phyloP scores from a whole-genome alignment of 2,797 vertebrate genomes.

The Pseudomugil tenellus region DNA sequence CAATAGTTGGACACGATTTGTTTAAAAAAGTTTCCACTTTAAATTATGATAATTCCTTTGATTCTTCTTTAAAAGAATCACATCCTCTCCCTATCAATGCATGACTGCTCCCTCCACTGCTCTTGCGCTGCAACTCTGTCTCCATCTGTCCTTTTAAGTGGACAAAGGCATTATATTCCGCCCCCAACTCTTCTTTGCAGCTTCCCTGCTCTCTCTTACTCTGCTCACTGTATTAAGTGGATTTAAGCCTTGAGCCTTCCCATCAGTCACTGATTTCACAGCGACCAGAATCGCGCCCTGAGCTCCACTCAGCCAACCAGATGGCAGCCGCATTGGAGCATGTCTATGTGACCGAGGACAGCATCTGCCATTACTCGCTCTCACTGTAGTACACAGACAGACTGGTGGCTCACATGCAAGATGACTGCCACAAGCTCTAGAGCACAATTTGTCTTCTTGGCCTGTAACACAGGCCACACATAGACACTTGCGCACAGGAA shows the following conservation, averaged over 20 bases:
- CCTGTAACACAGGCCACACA: constrained; percentile 1
- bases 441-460: constrained; percentile 46
- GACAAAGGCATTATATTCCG: constrained; percentile 46
- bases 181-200: background rate
- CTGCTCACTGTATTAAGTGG: constrained; percentile 39
- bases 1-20: background rate
- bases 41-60: background rate
- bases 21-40: constrained; percentile 16
- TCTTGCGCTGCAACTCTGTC: constrained; percentile 24
- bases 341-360: constrained; percentile 56
- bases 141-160: constrained; percentile 65
- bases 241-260: constrained; percentile 57
- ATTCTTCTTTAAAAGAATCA: constrained; percentile 8
- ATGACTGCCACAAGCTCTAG: constrained; percentile 36
- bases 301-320: constrained; percentile 71
- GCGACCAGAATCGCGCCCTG: constrained; percentile 51
- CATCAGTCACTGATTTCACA: constrained; percentile 57
- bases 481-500: background rate
- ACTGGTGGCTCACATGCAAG: constrained; percentile 23
- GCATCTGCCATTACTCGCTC: constrained; percentile 61
- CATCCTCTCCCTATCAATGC: constrained; percentile 34
- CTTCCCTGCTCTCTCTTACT: constrained; percentile 9
- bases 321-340: constrained; percentile 75
- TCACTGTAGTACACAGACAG: constrained; percentile 22
- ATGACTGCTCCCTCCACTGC: constrained; percentile 39